phyloP scores from a whole-genome alignment of 2,113 vertebrate species.

The Falcunculus frontatus region DNA sequence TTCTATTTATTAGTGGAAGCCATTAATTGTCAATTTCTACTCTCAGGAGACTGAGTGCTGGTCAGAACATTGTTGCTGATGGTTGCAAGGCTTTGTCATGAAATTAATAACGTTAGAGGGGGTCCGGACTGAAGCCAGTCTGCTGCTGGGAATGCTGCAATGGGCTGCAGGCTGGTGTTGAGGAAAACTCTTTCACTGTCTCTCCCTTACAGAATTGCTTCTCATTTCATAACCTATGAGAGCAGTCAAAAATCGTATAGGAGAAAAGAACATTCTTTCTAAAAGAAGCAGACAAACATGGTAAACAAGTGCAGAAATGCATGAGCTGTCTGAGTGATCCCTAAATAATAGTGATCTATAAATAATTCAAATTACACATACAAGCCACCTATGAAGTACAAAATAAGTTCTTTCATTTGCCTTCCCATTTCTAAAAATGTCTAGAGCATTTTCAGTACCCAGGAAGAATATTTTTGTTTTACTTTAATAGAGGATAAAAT shows the following conservation, averaged over 20 bases:
- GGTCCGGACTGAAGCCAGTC: neutral
- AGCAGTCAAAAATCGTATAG: neutral
- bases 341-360: constrained; percentile 30
- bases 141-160: neutral
- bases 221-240: neutral
- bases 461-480: constrained; percentile 5
- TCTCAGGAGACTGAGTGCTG: neutral
- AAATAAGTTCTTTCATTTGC: constrained; percentile 21
- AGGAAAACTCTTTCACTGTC: neutral
- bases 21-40: constrained; percentile 34
- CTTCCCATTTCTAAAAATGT: neutral
- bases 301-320: constrained; percentile 29
- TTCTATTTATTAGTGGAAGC: constrained; percentile 3
- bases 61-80: constrained; percentile 2
- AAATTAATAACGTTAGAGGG: neutral
- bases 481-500: neutral
- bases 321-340: neutral
- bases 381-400: neutral
- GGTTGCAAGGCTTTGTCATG: neutral
- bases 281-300: neutral
- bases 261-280: neutral
- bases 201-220: neutral
- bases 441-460: neutral
- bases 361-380: constrained; percentile 16
- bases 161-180: neutral